These are phyloP conservation scores for Eueremaeus valkanovi DNA, from an alignment of 2,888 invertebrate species.

Conservation along the genomic window DNA sequence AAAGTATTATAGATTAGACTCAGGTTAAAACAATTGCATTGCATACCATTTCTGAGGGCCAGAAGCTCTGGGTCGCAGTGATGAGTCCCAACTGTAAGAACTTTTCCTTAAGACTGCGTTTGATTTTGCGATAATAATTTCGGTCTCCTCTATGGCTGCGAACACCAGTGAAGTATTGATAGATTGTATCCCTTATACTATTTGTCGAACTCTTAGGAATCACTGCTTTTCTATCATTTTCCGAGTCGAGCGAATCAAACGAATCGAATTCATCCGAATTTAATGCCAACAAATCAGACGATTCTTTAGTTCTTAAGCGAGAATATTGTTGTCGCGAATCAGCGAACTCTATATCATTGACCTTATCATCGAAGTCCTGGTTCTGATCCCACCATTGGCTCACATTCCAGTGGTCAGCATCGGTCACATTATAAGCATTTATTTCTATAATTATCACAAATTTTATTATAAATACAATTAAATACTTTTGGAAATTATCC, in stretches of 20 bases:
- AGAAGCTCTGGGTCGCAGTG: constrained; percentile 33
- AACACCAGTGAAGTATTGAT: neutral
- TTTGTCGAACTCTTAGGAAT: constrained; percentile 9
- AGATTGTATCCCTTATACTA: neutral
- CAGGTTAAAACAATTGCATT: neutral
- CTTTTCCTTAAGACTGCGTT: constrained; percentile 15
- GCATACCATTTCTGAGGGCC: constrained; percentile 17
- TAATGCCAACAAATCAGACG: neutral
- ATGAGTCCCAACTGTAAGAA: constrained; percentile 31
- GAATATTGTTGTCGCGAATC: neutral
- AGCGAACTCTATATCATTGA: neutral
- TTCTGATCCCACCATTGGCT: constrained; percentile 9
- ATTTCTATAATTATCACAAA: neutral
- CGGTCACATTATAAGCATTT: neutral
- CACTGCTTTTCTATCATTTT: neutral
- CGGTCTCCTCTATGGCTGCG: constrained; percentile 11
- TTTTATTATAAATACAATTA: neutral
- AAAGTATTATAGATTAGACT: neutral
- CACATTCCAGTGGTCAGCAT: neutral
- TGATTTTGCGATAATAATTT: constrained; percentile 8
- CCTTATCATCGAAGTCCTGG: neutral
- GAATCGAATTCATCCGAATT: neutral
- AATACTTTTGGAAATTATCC: neutral
- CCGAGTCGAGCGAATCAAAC: neutral
- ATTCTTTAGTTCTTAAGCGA: neutral